Base-by-base conservation (phyloP, 1,140 invertebrate genomes). In the Zaprionus ghesquierei region DNA sequence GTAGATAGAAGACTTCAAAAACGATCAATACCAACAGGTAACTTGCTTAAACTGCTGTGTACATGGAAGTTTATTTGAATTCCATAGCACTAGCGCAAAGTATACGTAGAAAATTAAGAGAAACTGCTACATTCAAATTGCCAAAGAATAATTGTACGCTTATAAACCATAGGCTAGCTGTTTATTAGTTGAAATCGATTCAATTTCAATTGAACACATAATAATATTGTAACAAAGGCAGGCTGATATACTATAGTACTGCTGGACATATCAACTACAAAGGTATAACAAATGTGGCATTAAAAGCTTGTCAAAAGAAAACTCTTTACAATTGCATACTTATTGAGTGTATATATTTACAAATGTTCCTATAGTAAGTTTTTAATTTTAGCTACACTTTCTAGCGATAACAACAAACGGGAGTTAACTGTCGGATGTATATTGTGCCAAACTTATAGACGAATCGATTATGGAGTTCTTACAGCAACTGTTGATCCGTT, bases 401-500 rank as follows among this genome's bases (percentile, higher is more conserved):
- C 6, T 41, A 65, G 33, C 15, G 41, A 46, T 22, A 46, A 22
- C 22, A 31, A 25, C 20, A 69, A 41, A 29, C 41, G 12, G 18
- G 35, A 63, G 18, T 55, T 55, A 22, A 20, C 51, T 62, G 22
- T 35, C 25, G 56, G 35, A 54, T 46, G 51, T 53, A 31, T 53
- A 5, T 66, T 66, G 69, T 66, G 62, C 62, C 49, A 59, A 41
- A 71, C 38, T 64, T 63, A 22, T 54, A 41, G 22, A 49, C 29
- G 25, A 55, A 15, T 61, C 10, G 31, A 18, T 31, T 41, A 41
- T 53, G 27, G 10, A 31, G 13, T 35, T 68, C 96, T 96, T 96
- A 96, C 96, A 92, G 96, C 96, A 91, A 97, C 95, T 80, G 96
- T 95, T 81, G 96, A 97, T 93, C 98, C 98, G 94, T 99, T 99